Percentiles rank a stretch among this genome's conserved stretches.
These are phyloP conservation scores for Pongo abelii DNA, from an alignment of 2,113 vertebrate genomes.

Conservation along the genomic window DNA sequence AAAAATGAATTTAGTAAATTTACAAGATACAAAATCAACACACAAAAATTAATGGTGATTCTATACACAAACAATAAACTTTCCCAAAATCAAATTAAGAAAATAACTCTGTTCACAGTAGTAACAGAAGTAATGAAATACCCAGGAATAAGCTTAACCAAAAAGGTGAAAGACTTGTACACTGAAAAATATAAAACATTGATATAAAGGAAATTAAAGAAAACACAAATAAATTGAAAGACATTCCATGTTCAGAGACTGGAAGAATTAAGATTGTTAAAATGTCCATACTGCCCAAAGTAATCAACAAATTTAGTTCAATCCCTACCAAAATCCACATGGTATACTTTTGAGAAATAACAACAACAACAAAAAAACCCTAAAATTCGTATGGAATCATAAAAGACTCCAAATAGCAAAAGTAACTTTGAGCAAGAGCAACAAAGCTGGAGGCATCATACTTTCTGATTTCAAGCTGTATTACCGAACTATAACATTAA, in stretches of 20 bases:
- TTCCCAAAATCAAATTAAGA: not conserved
- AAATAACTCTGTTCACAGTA: not conserved
- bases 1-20: not conserved
- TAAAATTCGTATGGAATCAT: not conserved
- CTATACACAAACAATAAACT: not conserved
- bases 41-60: not conserved
- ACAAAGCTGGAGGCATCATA: not conserved
- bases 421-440: not conserved
- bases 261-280: not conserved
- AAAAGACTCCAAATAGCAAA: not conserved
- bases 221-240: not conserved
- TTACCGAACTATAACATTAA: not conserved
- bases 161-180: not conserved
- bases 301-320: not conserved
- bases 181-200: not conserved
- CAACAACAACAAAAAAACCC: no score
- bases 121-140: not conserved
- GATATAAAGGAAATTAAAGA: not conserved
- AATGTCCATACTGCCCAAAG: not conserved
- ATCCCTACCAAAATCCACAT: not conserved
- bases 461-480: not conserved
- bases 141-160: not conserved
- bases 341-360: not conserved
- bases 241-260: not conserved
- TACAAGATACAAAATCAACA: not conserved